These are phyloP conservation scores for Percina caprodes DNA, from an alignment of 2,113 vertebrate species.

Conservation along the genomic window DNA sequence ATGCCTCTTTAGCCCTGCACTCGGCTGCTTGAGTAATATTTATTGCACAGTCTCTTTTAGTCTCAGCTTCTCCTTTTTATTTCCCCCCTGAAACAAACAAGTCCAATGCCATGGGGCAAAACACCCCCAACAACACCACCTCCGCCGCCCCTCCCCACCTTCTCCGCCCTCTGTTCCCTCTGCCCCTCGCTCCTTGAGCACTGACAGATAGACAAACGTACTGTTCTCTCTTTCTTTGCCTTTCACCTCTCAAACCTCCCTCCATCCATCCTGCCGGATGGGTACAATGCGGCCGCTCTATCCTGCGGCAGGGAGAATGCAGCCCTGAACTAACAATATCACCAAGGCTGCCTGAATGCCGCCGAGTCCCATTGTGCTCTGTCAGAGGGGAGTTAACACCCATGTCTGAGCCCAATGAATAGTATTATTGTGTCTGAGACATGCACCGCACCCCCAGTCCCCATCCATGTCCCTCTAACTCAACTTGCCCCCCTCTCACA, in stretches of 20 bases:
- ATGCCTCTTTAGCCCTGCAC: constrained; percentile 61
- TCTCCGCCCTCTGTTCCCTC: constrained; percentile 38
- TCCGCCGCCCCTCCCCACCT: constrained; percentile 45
- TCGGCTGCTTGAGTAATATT: constrained; percentile 78
- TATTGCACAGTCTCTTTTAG: constrained; percentile 71
- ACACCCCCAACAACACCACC: constrained; percentile 14
- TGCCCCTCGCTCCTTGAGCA: constrained; percentile 71
- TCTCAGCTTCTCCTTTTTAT: constrained; percentile 52
- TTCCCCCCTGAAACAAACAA: constrained; percentile 67
- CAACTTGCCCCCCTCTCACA: constrained; percentile 56
- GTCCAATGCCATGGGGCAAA: constrained; percentile 77
- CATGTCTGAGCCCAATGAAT: constrained; percentile 88
- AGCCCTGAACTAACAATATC: constrained; percentile 88
- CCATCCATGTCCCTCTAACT: constrained; percentile 73
- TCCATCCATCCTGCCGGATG: constrained; percentile 82
- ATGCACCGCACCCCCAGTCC: constrained; percentile 79
- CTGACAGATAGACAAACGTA: constrained; percentile 85
- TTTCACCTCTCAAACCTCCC: constrained; percentile 83
- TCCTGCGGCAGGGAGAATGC: constrained; percentile 84
- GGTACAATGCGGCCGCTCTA: constrained; percentile 86
- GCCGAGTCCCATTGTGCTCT: constrained; percentile 88
- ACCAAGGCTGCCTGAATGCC: constrained; percentile 85
- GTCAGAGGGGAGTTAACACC: constrained; percentile 89
- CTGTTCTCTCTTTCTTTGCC: constrained; percentile 83
- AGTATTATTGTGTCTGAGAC: constrained; percentile 91